These are phyloP conservation scores for Cinara cedri DNA, from an alignment of 2,888 invertebrate species.

Conservation along the genomic window DNA sequence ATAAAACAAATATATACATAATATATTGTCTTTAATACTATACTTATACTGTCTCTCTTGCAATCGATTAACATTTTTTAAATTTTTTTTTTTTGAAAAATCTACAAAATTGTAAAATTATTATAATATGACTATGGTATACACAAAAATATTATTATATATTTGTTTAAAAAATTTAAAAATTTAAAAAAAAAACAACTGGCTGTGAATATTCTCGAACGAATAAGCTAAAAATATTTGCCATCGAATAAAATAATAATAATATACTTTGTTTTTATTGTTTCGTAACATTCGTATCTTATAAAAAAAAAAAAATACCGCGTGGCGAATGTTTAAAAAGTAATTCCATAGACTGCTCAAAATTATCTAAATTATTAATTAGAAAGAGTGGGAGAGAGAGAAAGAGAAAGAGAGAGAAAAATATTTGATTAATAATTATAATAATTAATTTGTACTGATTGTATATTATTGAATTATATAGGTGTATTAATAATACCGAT, in stretches of 20 bases:
- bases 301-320: neutral
- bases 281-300: conserved; percentile 33
- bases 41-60: neutral
- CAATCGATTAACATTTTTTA: too few species aligned
- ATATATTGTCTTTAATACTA: neutral
- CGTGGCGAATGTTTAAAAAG: conserved; percentile 51
- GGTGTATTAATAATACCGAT: conserved; percentile 24
- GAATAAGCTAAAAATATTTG: conserved; percentile 54
- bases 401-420: conserved; percentile 51
- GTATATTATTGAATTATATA: conserved; percentile 57
- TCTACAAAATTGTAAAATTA: too few species aligned
- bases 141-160: too few species aligned
- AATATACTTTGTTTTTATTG: conserved; percentile 48
- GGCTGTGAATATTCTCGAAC: conserved; percentile 52
- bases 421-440: conserved; percentile 51
- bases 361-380: conserved; percentile 56
- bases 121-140: too few species aligned
- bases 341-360: conserved; percentile 57
- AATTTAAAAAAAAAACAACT: neutral
- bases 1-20: neutral
- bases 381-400: too few species aligned
- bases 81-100: too few species aligned
- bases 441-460: conserved; percentile 54
- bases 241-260: conserved; percentile 38
- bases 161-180: conserved; percentile 15